phyloP scores from a whole-genome alignment of 2,797 vertebrate genomes.

The Rhynchotus rufescens region DNA sequence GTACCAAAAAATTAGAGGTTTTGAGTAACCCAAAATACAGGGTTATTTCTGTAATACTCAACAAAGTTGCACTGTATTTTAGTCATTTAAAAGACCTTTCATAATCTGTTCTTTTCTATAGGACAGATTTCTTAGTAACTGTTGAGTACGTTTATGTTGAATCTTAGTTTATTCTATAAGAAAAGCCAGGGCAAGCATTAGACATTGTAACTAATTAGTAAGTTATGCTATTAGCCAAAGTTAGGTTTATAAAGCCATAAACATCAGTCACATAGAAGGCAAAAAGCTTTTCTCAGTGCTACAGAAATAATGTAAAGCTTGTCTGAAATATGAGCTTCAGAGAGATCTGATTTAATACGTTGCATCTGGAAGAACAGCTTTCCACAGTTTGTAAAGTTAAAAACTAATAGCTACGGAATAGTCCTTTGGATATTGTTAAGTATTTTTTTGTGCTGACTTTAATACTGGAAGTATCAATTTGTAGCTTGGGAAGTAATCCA shows the following conservation, averaged over 20 bases:
- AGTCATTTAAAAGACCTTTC: not conserved
- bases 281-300: not conserved
- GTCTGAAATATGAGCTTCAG: not conserved
- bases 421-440: not conserved
- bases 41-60: not conserved
- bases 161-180: not conserved
- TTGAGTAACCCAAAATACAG: not conserved
- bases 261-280: not conserved
- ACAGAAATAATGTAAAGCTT: not conserved
- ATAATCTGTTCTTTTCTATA: not conserved
- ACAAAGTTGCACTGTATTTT: not conserved
- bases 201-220: not conserved
- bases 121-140: not conserved
- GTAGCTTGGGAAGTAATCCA: not conserved
- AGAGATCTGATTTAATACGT: not conserved
- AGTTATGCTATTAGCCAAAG: not conserved
- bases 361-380: not conserved
- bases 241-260: not conserved
- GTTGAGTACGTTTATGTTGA: not conserved
- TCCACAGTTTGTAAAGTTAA: not conserved
- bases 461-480: not conserved
- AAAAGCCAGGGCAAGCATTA: not conserved
- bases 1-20: not conserved
- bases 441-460: not conserved
- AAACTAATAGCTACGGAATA: not conserved